Conservation (phyloP, 2,113 vertebrate genomes). For the Sula dactylatra region DNA sequence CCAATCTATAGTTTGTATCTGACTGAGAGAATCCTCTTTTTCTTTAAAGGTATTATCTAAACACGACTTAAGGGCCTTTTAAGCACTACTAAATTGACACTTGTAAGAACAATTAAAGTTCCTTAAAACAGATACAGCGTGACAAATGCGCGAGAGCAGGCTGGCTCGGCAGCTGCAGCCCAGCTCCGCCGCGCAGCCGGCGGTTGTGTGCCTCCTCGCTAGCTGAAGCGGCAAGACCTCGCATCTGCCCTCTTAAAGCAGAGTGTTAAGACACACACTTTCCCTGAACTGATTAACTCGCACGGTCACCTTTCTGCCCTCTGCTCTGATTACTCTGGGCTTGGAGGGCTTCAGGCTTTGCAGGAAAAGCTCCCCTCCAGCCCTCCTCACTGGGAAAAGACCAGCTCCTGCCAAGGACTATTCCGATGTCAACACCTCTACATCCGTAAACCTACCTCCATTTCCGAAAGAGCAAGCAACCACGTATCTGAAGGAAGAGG, state of each 20-base stretch:
- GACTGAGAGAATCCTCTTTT: not conserved
- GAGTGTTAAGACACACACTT: fast-evolving
- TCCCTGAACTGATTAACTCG: too few relatives aligned
- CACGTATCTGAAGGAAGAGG: not conserved
- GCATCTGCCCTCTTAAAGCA: fast-evolving
- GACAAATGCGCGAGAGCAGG: not conserved
- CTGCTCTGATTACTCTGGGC: not conserved
- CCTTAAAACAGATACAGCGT: not conserved
- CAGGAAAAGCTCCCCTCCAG: not conserved
- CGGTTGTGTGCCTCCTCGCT: not conserved
- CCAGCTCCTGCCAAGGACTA: not conserved
- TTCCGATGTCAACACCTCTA: not conserved
- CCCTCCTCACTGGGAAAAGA: not conserved
- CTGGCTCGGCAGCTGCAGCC: not conserved
- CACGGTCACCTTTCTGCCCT: not conserved
- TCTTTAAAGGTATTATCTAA: not conserved
- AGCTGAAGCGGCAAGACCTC: not conserved
- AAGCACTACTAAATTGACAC: not conserved
- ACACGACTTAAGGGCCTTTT: not conserved
- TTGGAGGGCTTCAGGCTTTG: not conserved
- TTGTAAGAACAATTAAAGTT: not conserved
- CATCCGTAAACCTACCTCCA: too few relatives aligned
- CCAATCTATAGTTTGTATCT: not conserved
- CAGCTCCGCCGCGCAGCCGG: not conserved
- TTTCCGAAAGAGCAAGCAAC: not conserved